A percentile compares a stretch with the other conserved stretches of the same genome.
phyloP scores from a whole-genome alignment of 1,140 invertebrate genomes.

The Drosophila prosaltans region DNA sequence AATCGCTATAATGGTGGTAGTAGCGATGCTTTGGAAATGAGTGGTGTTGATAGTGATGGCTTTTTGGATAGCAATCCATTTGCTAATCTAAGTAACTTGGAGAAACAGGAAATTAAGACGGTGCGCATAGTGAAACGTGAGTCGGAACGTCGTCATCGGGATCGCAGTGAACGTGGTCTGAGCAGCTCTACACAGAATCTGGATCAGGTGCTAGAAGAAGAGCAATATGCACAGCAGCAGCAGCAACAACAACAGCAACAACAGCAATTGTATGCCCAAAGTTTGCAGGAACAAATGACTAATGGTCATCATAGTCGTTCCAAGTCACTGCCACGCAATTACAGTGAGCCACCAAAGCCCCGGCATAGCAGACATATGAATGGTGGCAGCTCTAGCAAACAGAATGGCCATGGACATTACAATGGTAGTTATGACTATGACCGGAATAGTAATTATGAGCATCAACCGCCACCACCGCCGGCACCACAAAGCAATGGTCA shows the following conservation, averaged over 20 bases:
- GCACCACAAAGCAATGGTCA: slow-evolving; percentile 63
- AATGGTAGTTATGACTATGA: slow-evolving; percentile 67
- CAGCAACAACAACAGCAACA: slow-evolving; percentile 45
- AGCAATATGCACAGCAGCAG: slow-evolving; percentile 63
- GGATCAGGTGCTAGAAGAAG: slow-evolving; percentile 86
- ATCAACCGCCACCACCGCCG: slow-evolving; percentile 66
- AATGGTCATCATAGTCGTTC: slow-evolving; percentile 72
- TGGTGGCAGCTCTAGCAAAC: slow-evolving; percentile 42
- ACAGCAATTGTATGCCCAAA: slow-evolving; percentile 42
- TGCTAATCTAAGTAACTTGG: slow-evolving; percentile 90
- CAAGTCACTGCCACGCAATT: slow-evolving; percentile 74
- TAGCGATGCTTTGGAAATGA: slow-evolving; percentile 75
- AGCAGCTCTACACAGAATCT: slow-evolving; percentile 83
- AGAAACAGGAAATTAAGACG: slow-evolving; percentile 95
- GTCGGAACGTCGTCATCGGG: slow-evolving; percentile 91
- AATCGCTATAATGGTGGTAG: slow-evolving; percentile 73
- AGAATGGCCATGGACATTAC: slow-evolving; percentile 63
- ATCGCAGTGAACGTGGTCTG: slow-evolving; percentile 85
- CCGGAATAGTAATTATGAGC: slow-evolving; percentile 78
- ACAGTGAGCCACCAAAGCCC: slow-evolving; percentile 71
- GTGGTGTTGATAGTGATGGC: slow-evolving; percentile 84
- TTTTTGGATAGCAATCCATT: slow-evolving; percentile 84
- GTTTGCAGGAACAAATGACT: slow-evolving; percentile 61
- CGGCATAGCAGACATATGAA: slow-evolving; percentile 61
- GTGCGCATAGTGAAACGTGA: slow-evolving; percentile 96